A percentile compares a stretch with the other conserved stretches of the same genome.
Evolutionary conservation across 2,888 invertebrate genomes (phyloP).

Genomic region (Cosmia trapezina): DNA sequence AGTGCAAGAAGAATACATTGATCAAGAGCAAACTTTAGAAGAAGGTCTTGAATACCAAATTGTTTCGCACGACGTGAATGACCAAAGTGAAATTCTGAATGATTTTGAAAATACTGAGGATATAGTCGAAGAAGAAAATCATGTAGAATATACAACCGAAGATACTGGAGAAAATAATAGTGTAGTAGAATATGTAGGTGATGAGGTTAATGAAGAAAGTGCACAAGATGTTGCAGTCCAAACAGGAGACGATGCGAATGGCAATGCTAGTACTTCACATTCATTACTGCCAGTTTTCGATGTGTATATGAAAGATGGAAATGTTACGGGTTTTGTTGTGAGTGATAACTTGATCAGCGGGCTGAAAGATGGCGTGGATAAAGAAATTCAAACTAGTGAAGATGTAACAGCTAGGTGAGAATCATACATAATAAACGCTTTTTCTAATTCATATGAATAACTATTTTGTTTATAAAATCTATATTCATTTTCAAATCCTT

Average conservation of each 20-base stretch:
- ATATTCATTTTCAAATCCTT: neutral
- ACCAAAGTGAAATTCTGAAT: slow-evolving; percentile 33
- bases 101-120: slow-evolving; percentile 34
- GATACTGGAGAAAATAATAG: slow-evolving; percentile 33
- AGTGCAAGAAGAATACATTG: slow-evolving; percentile 43
- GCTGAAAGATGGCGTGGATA: slow-evolving; percentile 62
- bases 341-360: slow-evolving; percentile 60
- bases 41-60: slow-evolving; percentile 33
- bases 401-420: slow-evolving; percentile 56
- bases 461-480: neutral
- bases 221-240: slow-evolving; percentile 62
- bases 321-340: slow-evolving; percentile 71
- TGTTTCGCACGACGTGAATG: slow-evolving; percentile 10
- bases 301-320: slow-evolving; percentile 73
- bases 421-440: neutral
- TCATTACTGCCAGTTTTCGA: slow-evolving; percentile 71
- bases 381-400: slow-evolving; percentile 63
- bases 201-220: slow-evolving; percentile 42
- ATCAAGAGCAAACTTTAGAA: slow-evolving; percentile 27
- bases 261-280: slow-evolving; percentile 53
- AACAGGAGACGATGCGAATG: slow-evolving; percentile 52
- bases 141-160: slow-evolving; percentile 51
- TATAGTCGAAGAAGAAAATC: slow-evolving; percentile 39
- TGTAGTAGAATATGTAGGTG: slow-evolving; percentile 43
- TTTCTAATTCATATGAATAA: neutral